A percentile compares a stretch with the other conserved stretches of the same genome.
Conservation (phyloP, 2,113 vertebrate species). For the Corythoichthys intestinalis region DNA sequence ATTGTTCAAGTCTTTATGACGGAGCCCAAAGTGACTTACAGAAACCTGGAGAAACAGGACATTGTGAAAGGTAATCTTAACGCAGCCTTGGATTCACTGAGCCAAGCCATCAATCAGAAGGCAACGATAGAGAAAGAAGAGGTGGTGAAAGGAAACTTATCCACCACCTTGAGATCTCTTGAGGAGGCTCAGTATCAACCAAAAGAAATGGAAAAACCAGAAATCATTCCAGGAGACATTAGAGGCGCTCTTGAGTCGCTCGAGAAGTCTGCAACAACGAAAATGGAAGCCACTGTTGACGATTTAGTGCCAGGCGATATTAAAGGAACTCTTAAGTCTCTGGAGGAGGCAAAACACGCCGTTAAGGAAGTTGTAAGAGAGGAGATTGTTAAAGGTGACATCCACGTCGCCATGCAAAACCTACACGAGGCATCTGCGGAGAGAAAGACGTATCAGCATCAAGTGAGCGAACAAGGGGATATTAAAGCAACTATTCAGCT, state of each 20-base stretch:
- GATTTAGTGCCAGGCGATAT: slow-evolving; percentile 80
- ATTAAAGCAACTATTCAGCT: slow-evolving; percentile 72
- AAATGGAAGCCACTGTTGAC: slow-evolving; percentile 73
- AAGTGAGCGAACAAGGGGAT: slow-evolving; percentile 68
- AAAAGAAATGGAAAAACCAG: slow-evolving; percentile 76
- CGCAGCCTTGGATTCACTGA: slow-evolving; percentile 78
- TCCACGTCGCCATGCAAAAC: slow-evolving; percentile 63
- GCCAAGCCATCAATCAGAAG: slow-evolving; percentile 77
- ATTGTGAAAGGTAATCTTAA: slow-evolving; percentile 82
- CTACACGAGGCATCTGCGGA: slow-evolving; percentile 67
- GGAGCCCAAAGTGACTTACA: slow-evolving; percentile 65
- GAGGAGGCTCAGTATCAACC: slow-evolving; percentile 75
- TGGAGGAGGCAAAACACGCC: slow-evolving; percentile 76
- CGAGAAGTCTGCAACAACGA: slow-evolving; percentile 76
- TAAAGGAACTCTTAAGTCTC: slow-evolving; percentile 76
- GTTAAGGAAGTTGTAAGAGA: slow-evolving; percentile 77
- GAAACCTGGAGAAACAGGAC: slow-evolving; percentile 73
- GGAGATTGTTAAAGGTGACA: slow-evolving; percentile 68
- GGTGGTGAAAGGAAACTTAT: slow-evolving; percentile 77
- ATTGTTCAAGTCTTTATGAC: slow-evolving; percentile 81
- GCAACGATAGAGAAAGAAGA: slow-evolving; percentile 79
- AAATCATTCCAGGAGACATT: slow-evolving; percentile 77
- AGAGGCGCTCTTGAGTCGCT: slow-evolving; percentile 78
- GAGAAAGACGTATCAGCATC: slow-evolving; percentile 68
- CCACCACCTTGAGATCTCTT: slow-evolving; percentile 76